Base-by-base conservation (phyloP, 2,113 vertebrate genomes). In the Fregetta grallaria region DNA sequence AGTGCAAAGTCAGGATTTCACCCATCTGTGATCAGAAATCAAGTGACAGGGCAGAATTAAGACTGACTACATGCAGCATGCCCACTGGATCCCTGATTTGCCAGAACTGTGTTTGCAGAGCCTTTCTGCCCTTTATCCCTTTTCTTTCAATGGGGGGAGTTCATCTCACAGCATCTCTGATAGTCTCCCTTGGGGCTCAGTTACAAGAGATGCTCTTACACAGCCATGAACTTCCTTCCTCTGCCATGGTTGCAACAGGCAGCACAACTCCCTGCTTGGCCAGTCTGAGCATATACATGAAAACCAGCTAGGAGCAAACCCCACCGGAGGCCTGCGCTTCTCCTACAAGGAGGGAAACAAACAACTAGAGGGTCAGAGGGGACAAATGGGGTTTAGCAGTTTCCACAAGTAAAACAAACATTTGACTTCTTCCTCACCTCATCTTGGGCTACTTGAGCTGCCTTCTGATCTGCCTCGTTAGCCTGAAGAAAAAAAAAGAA, bases 391-490 rank as follows among this genome's bases (percentile, higher is more conserved):
- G 15, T 44, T 90, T 23, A 74, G 17, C 13, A 56, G 29, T 29
- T 91, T 91, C 30, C n/a, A 25, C 14, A 74, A 63, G 9, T 25
- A 91, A 75, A 73, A 9, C 22, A 87, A 74, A 55, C 7, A 56
- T 70, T 36, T 86, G 27, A 74, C 30, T 30, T 91, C 38, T 55
- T 71, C 63, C 98, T 97, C 75, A 99, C 99, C 98, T 99, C 99
- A 96, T 99, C 99, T 87, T 99, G 99, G 7, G 99, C 99, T 71
- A 99, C 97, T 49, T 99, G 98, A 67, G 98, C 98, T 49, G 98
- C 98, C 93, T 97, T 97, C 86, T 96, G 67, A 70, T 99, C 98
- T 70, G 96, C 97, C 20, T 98, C 97, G 7, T 96, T 98, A 89
- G 97, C 98, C 98, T 98, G 40, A 2, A 4, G 42, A 26, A 32